These are phyloP conservation scores for Athene noctua DNA, from an alignment of 2,113 vertebrate genomes.

Conservation along the genomic window DNA sequence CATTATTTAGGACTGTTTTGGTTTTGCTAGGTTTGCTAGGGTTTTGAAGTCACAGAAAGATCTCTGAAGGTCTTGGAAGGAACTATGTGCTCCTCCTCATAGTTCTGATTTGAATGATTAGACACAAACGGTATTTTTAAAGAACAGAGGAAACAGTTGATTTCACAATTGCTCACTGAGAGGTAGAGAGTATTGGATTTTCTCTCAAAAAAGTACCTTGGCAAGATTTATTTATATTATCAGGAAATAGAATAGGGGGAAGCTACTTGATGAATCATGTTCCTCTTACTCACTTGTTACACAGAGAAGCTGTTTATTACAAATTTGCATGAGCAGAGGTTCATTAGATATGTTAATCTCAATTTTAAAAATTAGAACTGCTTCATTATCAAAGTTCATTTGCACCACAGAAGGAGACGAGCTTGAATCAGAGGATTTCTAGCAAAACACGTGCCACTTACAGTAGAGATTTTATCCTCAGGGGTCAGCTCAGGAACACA, in stretches of 20 bases:
- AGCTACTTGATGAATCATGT: not conserved
- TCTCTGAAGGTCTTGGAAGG: not conserved
- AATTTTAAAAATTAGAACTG: not conserved
- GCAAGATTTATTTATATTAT: not conserved
- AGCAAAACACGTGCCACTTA: not conserved
- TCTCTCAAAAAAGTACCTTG: not conserved
- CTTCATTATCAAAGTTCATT: not conserved
- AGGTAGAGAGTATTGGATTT: not conserved
- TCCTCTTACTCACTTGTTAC: not conserved
- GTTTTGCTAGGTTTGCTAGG: not conserved
- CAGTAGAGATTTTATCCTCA: not conserved
- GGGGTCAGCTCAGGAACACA: not conserved
- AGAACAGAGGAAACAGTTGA: not conserved
- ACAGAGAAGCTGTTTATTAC: not conserved
- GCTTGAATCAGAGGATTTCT: not conserved
- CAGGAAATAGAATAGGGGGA: not conserved
- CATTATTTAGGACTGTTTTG: not conserved
- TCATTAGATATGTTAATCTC: not conserved
- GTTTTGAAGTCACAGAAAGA: not conserved
- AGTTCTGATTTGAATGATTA: conserved; percentile 2
- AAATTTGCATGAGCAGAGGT: not conserved
- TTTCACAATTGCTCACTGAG: not conserved
- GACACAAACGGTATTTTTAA: not conserved
- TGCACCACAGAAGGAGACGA: not conserved
- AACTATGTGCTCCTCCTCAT: not conserved